Evolutionary conservation across 1,140 invertebrate species (phyloP).

Genomic region (Penaeus chinensis): DNA sequence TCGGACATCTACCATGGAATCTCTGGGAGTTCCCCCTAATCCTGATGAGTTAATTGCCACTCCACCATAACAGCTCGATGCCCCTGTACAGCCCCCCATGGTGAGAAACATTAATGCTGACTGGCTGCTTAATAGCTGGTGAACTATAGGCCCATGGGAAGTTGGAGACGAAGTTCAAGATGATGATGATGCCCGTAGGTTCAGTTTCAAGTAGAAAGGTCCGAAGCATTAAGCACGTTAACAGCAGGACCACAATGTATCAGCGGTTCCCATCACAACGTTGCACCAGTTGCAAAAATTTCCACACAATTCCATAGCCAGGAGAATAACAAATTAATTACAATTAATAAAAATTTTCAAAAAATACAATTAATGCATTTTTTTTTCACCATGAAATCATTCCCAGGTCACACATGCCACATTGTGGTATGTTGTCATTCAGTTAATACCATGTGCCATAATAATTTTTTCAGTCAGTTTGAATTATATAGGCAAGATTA

Average conservation of each 20-base stretch:
- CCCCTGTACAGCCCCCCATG: slow-evolving; percentile 61
- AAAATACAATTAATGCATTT: background rate
- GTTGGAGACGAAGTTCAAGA: slow-evolving; percentile 28
- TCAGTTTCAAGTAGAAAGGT: background rate
- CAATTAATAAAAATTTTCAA: too few relatives aligned
- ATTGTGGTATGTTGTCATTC: background rate
- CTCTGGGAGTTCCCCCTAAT: slow-evolving; percentile 28
- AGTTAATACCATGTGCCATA: too few relatives aligned
- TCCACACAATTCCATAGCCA: too few relatives aligned
- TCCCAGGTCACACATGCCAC: slow-evolving; percentile 11
- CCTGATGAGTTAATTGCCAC: slow-evolving; percentile 28
- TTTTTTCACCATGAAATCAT: slow-evolving; percentile 14
- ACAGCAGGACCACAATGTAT: slow-evolving; percentile 35
- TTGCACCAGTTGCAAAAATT: too few relatives aligned
- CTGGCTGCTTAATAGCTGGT: slow-evolving; percentile 59
- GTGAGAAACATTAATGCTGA: slow-evolving; percentile 63
- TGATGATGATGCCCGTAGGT: slow-evolving; percentile 7
- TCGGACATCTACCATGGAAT: slow-evolving; percentile 43
- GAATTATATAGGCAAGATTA: too few relatives aligned
- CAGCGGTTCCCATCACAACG: slow-evolving; percentile 16
- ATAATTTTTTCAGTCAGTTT: too few relatives aligned
- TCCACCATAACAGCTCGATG: slow-evolving; percentile 45
- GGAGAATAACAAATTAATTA: too few relatives aligned
- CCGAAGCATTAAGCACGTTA: slow-evolving; percentile 9
- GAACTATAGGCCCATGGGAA: slow-evolving; percentile 59